These are phyloP conservation scores for Cryptoprocta ferox DNA, from an alignment of 2,797 vertebrate genomes.

Conservation along the genomic window DNA sequence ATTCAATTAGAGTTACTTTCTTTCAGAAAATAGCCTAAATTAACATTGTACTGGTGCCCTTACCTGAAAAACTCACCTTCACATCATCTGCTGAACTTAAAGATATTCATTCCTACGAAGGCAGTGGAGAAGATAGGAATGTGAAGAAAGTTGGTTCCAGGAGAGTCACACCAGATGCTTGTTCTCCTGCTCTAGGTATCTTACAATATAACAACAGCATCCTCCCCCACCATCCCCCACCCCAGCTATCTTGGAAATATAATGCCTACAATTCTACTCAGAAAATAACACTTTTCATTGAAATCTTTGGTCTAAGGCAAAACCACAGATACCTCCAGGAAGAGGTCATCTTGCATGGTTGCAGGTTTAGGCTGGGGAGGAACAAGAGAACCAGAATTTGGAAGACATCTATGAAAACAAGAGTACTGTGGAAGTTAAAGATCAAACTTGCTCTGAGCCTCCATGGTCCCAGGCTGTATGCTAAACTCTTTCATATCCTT, in stretches of 20 bases:
- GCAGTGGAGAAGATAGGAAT: not conserved
- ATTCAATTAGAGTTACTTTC: not conserved
- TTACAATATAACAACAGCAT: not conserved
- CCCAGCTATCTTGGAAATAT: not conserved
- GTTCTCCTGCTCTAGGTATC: too few relatives aligned
- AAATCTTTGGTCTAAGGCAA: not conserved
- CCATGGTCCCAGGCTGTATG: too few relatives aligned
- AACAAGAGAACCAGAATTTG: not conserved
- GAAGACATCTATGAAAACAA: not conserved
- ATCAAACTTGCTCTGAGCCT: not conserved
- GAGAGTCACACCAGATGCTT: not conserved
- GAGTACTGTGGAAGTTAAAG: not conserved
- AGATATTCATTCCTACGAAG: not conserved
- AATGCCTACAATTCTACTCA: not conserved
- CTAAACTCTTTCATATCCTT: not conserved
- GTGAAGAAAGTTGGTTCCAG: not conserved
- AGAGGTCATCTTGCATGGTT: not conserved
- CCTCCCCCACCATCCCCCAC: not conserved
- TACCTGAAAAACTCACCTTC: not conserved
- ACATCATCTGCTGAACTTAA: not conserved
- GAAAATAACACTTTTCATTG: not conserved
- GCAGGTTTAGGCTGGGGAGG: not conserved
- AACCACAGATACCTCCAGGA: not conserved
- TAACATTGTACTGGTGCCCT: not conserved
- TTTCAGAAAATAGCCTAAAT: not conserved